phyloP scores from a whole-genome alignment of 2,113 vertebrate genomes.

The Malurus cyaneus region DNA sequence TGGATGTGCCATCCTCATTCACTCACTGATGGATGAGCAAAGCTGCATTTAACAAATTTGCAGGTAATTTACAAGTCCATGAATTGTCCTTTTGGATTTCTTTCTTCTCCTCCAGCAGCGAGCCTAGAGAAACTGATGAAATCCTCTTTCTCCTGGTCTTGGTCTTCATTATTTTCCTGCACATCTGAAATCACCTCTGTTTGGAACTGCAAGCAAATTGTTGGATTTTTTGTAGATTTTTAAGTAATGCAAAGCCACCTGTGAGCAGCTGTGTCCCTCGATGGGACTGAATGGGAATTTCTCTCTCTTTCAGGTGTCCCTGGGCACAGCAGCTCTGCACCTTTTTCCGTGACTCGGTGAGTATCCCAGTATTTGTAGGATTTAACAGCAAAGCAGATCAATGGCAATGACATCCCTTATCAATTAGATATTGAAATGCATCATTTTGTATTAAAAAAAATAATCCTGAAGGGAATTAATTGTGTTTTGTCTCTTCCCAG shows the following conservation, averaged over 20 bases:
- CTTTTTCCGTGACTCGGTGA: slow-evolving; percentile 15
- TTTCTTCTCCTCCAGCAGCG: background rate
- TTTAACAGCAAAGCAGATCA: background rate
- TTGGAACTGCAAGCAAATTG: background rate
- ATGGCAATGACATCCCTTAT: rapidly evolving
- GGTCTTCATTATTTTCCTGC: background rate
- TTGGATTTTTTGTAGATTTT: background rate
- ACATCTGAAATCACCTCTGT: background rate
- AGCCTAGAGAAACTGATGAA: background rate
- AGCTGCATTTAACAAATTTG: background rate
- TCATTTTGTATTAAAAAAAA: background rate
- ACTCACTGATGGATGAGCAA: background rate
- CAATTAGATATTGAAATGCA: rapidly evolving
- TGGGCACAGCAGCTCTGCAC: slow-evolving; percentile 45
- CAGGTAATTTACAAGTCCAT: background rate
- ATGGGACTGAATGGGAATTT: background rate
- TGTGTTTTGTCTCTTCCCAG: background rate
- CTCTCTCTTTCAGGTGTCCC: slow-evolving; percentile 6
- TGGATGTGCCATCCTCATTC: too few relatives aligned
- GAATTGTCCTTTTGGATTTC: background rate
- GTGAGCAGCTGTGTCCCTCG: background rate
- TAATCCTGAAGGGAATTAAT: background rate
- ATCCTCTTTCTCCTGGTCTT: background rate
- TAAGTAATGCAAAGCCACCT: background rate
- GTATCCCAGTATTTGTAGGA: background rate